These are phyloP conservation scores for Bombylius discolor DNA, from an alignment of 2,888 invertebrate genomes.

Conservation along the genomic window DNA sequence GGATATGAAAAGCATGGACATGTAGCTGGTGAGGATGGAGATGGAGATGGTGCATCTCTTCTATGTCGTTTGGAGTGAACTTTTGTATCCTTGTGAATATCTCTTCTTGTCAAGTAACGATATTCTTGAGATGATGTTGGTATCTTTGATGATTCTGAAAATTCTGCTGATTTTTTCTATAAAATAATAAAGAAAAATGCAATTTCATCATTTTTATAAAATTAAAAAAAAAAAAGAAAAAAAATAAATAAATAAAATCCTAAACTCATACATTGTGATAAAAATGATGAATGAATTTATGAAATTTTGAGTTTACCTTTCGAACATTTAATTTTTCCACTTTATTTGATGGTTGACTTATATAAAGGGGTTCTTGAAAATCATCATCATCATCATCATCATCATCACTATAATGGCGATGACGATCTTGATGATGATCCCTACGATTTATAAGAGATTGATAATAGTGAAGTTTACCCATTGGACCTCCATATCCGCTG, in stretches of 20 bases:
- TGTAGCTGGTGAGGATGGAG: neutral
- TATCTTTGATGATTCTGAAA: neutral
- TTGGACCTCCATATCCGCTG: neutral
- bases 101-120: neutral
- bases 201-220: too few relatives aligned
- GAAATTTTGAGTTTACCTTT: neutral
- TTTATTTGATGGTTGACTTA: neutral
- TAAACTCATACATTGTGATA: too few relatives aligned
- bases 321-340: neutral
- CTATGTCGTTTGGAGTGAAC: neutral
- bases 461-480: neutral
- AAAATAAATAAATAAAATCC: too few relatives aligned
- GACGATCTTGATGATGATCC: neutral
- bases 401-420: neutral
- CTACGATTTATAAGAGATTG: neutral
- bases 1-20: neutral
- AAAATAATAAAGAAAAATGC: neutral
- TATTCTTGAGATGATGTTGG: too few relatives aligned
- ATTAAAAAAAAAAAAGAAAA: too few relatives aligned
- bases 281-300: neutral
- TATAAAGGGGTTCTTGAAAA: too few relatives aligned
- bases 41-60: neutral
- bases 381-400: neutral
- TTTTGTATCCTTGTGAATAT: neutral
- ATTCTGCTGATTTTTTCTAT: neutral